Base-by-base conservation (phyloP, 2,888 invertebrate genomes). In the Drosophila colorata region DNA sequence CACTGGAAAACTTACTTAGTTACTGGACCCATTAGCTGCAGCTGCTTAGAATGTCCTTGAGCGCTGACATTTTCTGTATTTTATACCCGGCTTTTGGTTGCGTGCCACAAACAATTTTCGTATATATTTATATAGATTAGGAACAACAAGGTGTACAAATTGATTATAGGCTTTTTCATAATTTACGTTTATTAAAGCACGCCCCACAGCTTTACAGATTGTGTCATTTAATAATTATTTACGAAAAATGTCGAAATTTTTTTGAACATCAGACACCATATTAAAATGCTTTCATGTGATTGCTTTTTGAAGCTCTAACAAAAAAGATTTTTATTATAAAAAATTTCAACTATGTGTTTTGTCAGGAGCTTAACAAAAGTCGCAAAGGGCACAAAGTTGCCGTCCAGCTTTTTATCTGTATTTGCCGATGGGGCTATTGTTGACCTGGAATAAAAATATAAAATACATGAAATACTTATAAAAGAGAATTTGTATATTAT, bases 151-250 rank as follows among this genome's bases (percentile, higher is more conserved):
- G 35, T 41, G 47, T 37, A 60, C 52, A 72, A 72, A 85, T 86
- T 80, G 83, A 85, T 85, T 88, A 83, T 74, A 60, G 69, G 51
- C 65, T 43, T 58, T 68, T 70, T 60, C 73, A 86, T 86, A 83
- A 85, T 76, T 80, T 86, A 86, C 75, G 57, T 70, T 64, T 60
- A 81, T 76, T 77, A 65, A 70, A 64, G 61, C 63, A 69, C 63
- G 35, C 70, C 70, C 35, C 33, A 46, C 14, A 49, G 33, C 11
- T 20, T 49, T 56, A 40, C 37, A 16, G 37, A 38, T 66, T 38
- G 37, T 67, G 51, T 60, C 55, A 57, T 60, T 46, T 70, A 20
- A 71, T 59, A 40, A 49, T 35, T 66, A 44, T 53, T 31, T 44
- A 41, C 16, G 2, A 23, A 43, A 43, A 65, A 64, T 68, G 52